Base-by-base conservation (phyloP, 2,797 vertebrate species). In the Lemur catta region DNA sequence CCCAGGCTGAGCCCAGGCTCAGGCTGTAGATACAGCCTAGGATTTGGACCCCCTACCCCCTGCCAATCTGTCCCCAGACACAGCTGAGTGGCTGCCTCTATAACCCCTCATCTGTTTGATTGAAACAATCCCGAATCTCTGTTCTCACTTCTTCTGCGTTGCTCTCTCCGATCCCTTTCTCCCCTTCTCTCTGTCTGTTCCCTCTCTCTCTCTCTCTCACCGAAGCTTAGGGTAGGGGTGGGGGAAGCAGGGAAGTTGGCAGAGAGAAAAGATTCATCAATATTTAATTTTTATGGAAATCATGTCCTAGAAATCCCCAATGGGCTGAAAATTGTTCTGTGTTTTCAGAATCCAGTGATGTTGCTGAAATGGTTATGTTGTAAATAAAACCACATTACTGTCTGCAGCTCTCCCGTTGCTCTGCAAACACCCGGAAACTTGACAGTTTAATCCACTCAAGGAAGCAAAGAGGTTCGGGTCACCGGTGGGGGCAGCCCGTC, bases 271-370 rank as follows among this genome's bases (percentile, higher is more conserved):
- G 81, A 92, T 95, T 96, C 88, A 97, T 95, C 92, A 97, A 88
- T 97, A 94, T 97, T 97, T 97, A 97, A 97, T 97, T 96, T 98
- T 98, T 97, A 98, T 97, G 97, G 95, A 98, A 97, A 97, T 97
- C 86, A 71, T 90, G 85, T 96, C 94, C 94, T 96, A 89, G 86
- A 92, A 94, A 96, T 91, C 93, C 96, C 94, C 95, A 35, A 81
- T 79, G 96, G 94, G 89, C 80, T 95, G 84, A 93, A 97, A 97
- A 97, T 97, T 91, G 97, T 96, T 96, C 94, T 92, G 76, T 97
- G 96, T 98, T 98, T 98, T 97, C 96, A 97, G 95, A 93, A 97
- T 80, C 93, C 81, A 84, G 89, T 84, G 92, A 95, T 95, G 96
- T 96, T 35, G 92, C 95, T 13, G 90, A 97, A 96, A 96, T n/a